These are phyloP conservation scores for Zaprionus ghesquierei DNA, from an alignment of 1,140 invertebrate species.

Conservation along the genomic window DNA sequence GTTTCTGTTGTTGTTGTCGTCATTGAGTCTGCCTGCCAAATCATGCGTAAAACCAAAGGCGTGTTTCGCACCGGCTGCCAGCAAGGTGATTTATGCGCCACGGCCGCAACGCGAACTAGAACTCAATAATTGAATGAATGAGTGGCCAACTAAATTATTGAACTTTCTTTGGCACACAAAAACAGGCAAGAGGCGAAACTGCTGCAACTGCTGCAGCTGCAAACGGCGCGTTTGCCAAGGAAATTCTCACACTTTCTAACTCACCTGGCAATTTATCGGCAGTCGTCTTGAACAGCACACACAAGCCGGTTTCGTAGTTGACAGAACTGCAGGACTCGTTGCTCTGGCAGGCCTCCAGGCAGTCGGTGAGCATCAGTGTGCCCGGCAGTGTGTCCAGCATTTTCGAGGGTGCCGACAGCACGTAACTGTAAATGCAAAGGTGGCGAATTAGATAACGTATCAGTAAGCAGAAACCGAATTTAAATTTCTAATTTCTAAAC, in stretches of 20 bases:
- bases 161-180: constrained; percentile 79
- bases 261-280: constrained; percentile 94
- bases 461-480: background rate
- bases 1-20: constrained; percentile 4
- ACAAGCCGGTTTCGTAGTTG: constrained; percentile 97
- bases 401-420: constrained; percentile 94
- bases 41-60: constrained; percentile 76
- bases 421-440: constrained; percentile 85
- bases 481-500: background rate
- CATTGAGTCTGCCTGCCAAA: constrained; percentile 47
- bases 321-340: constrained; percentile 95
- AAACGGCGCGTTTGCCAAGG: constrained; percentile 4
- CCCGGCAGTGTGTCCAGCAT: constrained; percentile 94
- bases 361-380: constrained; percentile 95
- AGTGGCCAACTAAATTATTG: constrained; percentile 67
- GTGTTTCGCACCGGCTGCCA: constrained; percentile 57
- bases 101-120: constrained; percentile 73
- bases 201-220: constrained; percentile 19
- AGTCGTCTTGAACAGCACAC: constrained; percentile 95
- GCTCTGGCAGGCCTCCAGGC: constrained; percentile 93
- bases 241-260: constrained; percentile 80
- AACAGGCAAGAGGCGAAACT: constrained; percentile 12
- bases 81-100: constrained; percentile 65
- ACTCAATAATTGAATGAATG: constrained; percentile 66
- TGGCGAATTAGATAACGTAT: background rate